phyloP scores from a whole-genome alignment of 1,140 invertebrate genomes.

The Brachionus rotundiformis region DNA sequence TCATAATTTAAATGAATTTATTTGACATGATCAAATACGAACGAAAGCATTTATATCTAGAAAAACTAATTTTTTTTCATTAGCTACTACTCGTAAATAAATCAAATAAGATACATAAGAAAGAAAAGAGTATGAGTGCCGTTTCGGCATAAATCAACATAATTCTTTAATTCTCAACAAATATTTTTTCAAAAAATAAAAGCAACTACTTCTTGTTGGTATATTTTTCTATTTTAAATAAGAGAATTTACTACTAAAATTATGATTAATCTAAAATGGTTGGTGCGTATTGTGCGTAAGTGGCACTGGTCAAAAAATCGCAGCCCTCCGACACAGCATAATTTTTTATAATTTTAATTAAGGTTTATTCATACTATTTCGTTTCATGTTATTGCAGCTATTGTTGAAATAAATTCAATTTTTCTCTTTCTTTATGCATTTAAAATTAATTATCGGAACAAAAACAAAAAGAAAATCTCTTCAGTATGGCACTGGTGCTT shows the following conservation, averaged over 20 bases:
- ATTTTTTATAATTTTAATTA: constrained; percentile 33
- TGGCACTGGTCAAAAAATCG: background rate
- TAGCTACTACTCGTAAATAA: constrained; percentile 31
- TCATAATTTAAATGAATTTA: constrained; percentile 35
- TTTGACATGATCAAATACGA: constrained; percentile 41
- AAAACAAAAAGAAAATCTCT: background rate
- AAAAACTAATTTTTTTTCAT: background rate
- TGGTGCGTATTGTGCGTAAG: background rate
- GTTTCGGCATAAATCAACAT: constrained; percentile 43
- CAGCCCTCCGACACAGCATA: constrained; percentile 9
- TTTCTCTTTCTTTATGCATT: background rate
- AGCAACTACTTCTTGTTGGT: constrained; percentile 26
- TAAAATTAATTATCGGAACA: constrained; percentile 5
- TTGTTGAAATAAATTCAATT: constrained; percentile 14
- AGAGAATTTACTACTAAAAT: constrained; percentile 22
- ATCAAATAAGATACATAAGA: constrained; percentile 31
- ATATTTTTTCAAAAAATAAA: constrained; percentile 23
- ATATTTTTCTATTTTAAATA: background rate
- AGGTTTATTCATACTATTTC: constrained; percentile 21
- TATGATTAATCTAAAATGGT: constrained; percentile 39
- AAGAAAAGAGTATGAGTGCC: constrained; percentile 29
- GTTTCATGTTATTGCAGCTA: background rate
- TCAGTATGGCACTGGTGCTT: background rate
- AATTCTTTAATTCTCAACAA: constrained; percentile 44
- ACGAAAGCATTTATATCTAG: background rate